Evolutionary conservation across 2,797 vertebrate genomes (phyloP).

Genomic region (Hylomyscus alleni): DNA sequence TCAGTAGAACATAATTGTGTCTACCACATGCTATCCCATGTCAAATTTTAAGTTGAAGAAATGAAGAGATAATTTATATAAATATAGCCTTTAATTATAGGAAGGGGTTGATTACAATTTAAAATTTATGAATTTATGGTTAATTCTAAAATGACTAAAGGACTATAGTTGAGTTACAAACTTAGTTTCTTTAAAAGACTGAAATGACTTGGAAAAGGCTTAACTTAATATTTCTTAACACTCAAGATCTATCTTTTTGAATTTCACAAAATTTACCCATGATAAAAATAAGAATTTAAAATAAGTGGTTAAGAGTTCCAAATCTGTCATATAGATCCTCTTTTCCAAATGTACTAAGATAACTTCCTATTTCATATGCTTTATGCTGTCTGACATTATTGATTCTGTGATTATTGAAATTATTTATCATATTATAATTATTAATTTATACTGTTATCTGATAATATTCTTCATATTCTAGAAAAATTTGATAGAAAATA

Average conservation of each 20-base stretch:
- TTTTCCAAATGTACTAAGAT: neutral
- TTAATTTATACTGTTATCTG: neutral
- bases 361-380: neutral
- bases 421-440: neutral
- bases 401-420: neutral
- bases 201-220: neutral
- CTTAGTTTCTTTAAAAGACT: neutral
- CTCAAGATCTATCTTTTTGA: neutral
- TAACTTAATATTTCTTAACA: neutral
- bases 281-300: conserved; percentile 6
- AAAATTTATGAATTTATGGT: neutral
- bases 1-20: neutral
- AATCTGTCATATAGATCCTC: neutral
- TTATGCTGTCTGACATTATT: neutral
- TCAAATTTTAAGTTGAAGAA: neutral
- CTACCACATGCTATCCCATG: neutral
- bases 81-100: neutral
- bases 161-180: neutral
- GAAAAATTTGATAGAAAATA: neutral
- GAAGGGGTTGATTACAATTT: neutral
- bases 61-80: neutral
- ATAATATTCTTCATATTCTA: neutral
- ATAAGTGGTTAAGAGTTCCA: neutral
- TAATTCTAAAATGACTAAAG: neutral
- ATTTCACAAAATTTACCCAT: neutral